These are phyloP conservation scores for Achlya flavicornis DNA, from an alignment of 2,888 invertebrate genomes.

Conservation along the genomic window DNA sequence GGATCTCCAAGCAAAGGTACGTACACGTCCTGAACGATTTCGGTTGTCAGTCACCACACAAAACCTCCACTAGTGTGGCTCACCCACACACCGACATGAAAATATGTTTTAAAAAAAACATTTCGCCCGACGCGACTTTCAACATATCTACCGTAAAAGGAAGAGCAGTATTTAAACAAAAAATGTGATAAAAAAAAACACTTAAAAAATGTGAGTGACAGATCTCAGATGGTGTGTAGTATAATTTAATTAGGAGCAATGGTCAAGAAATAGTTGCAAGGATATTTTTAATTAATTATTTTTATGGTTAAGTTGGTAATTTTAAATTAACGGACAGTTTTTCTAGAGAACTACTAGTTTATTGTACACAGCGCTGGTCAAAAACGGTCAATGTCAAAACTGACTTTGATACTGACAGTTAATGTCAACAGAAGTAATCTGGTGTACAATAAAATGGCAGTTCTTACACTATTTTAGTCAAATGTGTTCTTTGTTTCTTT, in stretches of 20 bases:
- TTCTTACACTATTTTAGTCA: slow-evolving; percentile 41
- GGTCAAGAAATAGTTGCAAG: slow-evolving; percentile 54
- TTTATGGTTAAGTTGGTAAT: slow-evolving; percentile 42
- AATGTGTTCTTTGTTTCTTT: slow-evolving; percentile 52
- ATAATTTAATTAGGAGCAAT: slow-evolving; percentile 67
- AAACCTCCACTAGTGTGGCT: slow-evolving; percentile 62
- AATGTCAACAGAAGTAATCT: not conserved
- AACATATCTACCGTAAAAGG: slow-evolving; percentile 56
- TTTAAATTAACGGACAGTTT: slow-evolving; percentile 32
- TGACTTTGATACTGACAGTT: not conserved
- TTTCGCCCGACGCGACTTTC: not conserved
- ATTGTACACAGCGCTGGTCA: not conserved
- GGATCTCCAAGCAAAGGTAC: slow-evolving; percentile 70
- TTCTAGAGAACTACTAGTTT: slow-evolving; percentile 10
- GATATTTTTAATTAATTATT: slow-evolving; percentile 46
- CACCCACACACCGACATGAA: slow-evolving; percentile 46
- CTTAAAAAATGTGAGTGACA: slow-evolving; percentile 78
- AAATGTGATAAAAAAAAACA: slow-evolving; percentile 72
- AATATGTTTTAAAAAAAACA: slow-evolving; percentile 24
- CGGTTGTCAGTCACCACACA: slow-evolving; percentile 62
- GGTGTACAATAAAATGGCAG: not conserved
- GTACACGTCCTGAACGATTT: slow-evolving; percentile 71
- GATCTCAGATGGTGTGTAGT: slow-evolving; percentile 79
- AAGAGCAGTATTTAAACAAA: slow-evolving; percentile 74
- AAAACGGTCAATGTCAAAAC: not conserved